Conservation (phyloP, 2,797 vertebrate species). For the Lates japonicus region DNA sequence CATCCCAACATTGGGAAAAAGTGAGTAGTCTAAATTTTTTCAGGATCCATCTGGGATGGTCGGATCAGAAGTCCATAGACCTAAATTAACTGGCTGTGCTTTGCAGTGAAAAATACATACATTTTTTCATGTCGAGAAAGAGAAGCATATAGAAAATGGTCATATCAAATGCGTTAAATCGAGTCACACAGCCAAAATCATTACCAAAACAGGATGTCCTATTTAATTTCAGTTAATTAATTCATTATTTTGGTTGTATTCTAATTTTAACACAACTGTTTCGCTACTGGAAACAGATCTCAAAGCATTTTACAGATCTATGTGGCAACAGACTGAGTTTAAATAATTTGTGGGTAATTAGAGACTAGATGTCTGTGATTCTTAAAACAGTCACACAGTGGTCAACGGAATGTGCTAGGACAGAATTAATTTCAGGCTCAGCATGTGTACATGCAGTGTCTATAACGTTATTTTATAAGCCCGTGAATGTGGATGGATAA, state of each 20-base stretch:
- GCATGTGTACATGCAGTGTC: conserved; percentile 9
- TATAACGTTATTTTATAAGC: background rate
- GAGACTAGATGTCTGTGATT: background rate
- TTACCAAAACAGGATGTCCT: conserved; percentile 8
- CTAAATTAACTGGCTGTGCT: conserved; percentile 28
- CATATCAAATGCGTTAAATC: conserved; percentile 1
- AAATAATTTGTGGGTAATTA: conserved; percentile 23
- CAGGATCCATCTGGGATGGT: conserved; percentile 39
- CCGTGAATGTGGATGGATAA: conserved; percentile 32
- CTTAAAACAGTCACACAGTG: conserved; percentile 11
- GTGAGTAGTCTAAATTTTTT: conserved; percentile 41
- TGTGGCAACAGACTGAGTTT: background rate
- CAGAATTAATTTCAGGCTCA: conserved; percentile 16
- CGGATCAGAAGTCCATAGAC: conserved; percentile 28
- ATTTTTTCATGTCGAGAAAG: conserved; percentile 1
- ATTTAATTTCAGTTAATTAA: conserved; percentile 18
- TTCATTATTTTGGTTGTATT: background rate
- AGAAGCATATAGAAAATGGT: background rate
- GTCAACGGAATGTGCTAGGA: conserved; percentile 6
- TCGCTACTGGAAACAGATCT: conserved; percentile 15
- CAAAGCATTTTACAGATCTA: conserved; percentile 3
- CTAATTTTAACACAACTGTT: conserved; percentile 4
- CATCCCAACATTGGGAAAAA: conserved; percentile 36
- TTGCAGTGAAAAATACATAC: conserved; percentile 2
- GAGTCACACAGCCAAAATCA: background rate